These are phyloP conservation scores for Bubo blakistoni DNA, from an alignment of 2,113 vertebrate genomes.

Conservation along the genomic window DNA sequence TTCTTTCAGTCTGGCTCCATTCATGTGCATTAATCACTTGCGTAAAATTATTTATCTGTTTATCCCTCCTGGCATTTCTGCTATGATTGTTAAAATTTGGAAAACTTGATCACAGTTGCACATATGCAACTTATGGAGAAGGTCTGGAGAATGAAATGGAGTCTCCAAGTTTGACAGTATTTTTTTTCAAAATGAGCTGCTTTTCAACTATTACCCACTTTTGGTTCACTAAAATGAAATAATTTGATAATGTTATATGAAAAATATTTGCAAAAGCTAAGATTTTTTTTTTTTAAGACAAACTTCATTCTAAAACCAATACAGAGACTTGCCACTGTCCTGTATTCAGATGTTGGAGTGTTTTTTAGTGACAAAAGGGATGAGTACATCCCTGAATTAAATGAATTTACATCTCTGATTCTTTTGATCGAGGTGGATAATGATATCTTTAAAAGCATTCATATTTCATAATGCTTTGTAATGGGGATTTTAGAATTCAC, in stretches of 20 bases:
- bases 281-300: not conserved
- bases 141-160: not conserved
- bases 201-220: not conserved
- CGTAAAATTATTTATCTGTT: not conserved
- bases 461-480: not conserved
- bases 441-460: not conserved
- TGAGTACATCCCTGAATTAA: not conserved
- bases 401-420: not conserved
- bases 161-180: not conserved
- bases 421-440: not conserved
- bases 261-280: not conserved
- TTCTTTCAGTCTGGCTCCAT: not conserved
- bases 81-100: not conserved
- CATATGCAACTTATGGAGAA: rapidly evolving
- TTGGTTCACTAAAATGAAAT: not conserved
- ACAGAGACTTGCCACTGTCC: not conserved
- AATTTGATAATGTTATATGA: not conserved
- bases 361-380: not conserved
- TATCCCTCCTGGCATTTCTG: not conserved
- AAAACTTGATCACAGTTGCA: not conserved
- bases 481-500: not conserved
- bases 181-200: not conserved
- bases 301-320: not conserved
- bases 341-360: not conserved
- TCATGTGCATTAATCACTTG: not conserved